These are phyloP conservation scores for Branchipolynoe longqiensis DNA, from an alignment of 2,888 invertebrate genomes.

Conservation along the genomic window DNA sequence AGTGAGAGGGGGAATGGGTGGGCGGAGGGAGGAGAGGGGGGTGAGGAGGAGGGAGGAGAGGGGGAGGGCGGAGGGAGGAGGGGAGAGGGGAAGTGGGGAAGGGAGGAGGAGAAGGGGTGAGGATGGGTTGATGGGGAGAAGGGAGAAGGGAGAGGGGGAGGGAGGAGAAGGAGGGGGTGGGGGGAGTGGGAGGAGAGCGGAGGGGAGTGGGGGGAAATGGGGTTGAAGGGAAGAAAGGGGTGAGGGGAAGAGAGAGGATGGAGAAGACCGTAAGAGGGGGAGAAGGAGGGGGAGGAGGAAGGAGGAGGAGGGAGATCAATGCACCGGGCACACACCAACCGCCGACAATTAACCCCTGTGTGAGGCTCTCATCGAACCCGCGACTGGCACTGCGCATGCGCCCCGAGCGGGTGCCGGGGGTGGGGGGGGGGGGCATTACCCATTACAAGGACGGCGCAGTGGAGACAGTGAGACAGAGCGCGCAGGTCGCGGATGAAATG, in stretches of 20 bases:
- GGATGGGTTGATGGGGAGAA: neutral
- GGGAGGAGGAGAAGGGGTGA: neutral
- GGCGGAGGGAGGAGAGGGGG: neutral
- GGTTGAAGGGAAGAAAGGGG: too few relatives aligned
- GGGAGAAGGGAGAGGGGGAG: too few relatives aligned
- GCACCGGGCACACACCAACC: neutral
- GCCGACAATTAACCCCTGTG: conserved; percentile 47
- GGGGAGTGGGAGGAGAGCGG: too few relatives aligned
- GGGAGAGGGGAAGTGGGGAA: neutral
- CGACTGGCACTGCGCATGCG: conserved; percentile 20
- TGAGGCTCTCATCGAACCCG: conserved; percentile 13
- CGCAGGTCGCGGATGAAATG: conserved; percentile 16
- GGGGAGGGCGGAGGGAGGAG: neutral
- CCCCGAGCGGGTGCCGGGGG: conserved; percentile 27
- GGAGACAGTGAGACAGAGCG: conserved; percentile 30
- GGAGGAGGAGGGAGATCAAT: neutral
- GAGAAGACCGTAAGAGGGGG: neutral
- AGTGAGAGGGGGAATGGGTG: too few relatives aligned
- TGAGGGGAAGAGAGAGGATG: too few relatives aligned
- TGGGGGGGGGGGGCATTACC: too few relatives aligned
- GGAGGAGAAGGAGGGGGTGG: too few relatives aligned
- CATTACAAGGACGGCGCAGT: conserved; percentile 14
- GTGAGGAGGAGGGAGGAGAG: neutral
- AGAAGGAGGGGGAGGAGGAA: neutral
- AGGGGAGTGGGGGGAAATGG: too few relatives aligned